Conservation (phyloP, 2,888 invertebrate species). For the Fissipunctia ypsillon region DNA sequence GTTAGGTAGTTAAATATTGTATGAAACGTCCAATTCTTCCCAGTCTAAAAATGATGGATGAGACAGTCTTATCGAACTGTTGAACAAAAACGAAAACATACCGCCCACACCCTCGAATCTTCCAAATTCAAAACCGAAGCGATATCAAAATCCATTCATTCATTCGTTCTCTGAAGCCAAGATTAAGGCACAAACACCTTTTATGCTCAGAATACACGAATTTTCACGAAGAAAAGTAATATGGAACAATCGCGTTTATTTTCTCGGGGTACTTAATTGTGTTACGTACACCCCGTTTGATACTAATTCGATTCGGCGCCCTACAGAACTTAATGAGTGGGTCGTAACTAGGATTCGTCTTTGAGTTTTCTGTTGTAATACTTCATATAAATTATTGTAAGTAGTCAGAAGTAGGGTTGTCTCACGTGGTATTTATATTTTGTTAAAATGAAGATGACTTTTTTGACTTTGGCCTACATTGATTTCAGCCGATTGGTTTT, state of each 20-base stretch:
- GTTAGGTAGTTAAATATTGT: not conserved
- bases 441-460: not conserved
- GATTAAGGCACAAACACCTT: slow-evolving; percentile 42
- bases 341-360: slow-evolving; percentile 48
- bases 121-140: slow-evolving; percentile 26
- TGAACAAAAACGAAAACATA: slow-evolving; percentile 28
- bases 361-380: slow-evolving; percentile 41
- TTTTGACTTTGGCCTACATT: not conserved
- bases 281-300: slow-evolving; percentile 70
- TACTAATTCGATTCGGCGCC: slow-evolving; percentile 70
- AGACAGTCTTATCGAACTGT: slow-evolving; percentile 22
- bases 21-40: slow-evolving; percentile 9
- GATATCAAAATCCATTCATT: slow-evolving; percentile 34
- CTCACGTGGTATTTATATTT: not conserved
- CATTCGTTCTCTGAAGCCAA: slow-evolving; percentile 17
- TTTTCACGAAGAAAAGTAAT: slow-evolving; percentile 41
- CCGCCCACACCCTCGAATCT: slow-evolving; percentile 15
- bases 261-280: slow-evolving; percentile 62
- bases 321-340: slow-evolving; percentile 52
- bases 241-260: slow-evolving; percentile 54
- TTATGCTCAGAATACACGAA: slow-evolving; percentile 24
- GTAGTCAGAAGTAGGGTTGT: slow-evolving; percentile 26
- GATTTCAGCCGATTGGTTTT: not conserved
- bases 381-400: no score
- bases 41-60: slow-evolving; percentile 39